These are phyloP conservation scores for Candidula unifasciata DNA, from an alignment of 2,888 invertebrate genomes.

Conservation along the genomic window DNA sequence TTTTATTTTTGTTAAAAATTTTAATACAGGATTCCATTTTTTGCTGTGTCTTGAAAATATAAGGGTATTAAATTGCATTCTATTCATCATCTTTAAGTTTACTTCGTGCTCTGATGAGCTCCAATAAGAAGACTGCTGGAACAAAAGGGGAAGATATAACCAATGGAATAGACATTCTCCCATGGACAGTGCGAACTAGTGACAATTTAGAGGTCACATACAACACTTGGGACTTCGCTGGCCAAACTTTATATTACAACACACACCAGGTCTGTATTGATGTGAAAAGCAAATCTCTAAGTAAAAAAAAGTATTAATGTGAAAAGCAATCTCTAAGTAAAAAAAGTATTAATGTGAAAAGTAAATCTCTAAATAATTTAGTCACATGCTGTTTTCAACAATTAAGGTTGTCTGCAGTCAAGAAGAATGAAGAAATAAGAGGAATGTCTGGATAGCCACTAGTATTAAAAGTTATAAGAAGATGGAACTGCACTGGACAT, in stretches of 20 bases:
- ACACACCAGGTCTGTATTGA: constrained; percentile 72
- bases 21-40: too few relatives aligned
- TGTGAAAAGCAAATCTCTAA: neutral
- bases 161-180: constrained; percentile 74
- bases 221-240: constrained; percentile 76
- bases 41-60: neutral
- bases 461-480: too few relatives aligned
- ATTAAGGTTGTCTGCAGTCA: too few relatives aligned
- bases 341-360: too few relatives aligned
- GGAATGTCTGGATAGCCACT: too few relatives aligned
- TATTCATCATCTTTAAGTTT: constrained; percentile 61
- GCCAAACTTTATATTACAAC: constrained; percentile 76
- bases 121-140: constrained; percentile 64
- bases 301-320: too few relatives aligned
- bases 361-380: too few relatives aligned
- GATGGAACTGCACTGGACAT: too few relatives aligned
- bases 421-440: too few relatives aligned
- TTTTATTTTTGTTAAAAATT: too few relatives aligned
- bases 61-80: neutral
- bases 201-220: constrained; percentile 66
- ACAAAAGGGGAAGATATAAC: constrained; percentile 70
- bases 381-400: too few relatives aligned
- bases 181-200: constrained; percentile 68
- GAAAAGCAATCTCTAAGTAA: neutral
- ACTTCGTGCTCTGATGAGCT: constrained; percentile 73